A percentile compares a stretch with the other conserved stretches of the same genome.
Evolutionary conservation across 2,113 vertebrate species (phyloP).

Genomic region (Lepus europaeus): DNA sequence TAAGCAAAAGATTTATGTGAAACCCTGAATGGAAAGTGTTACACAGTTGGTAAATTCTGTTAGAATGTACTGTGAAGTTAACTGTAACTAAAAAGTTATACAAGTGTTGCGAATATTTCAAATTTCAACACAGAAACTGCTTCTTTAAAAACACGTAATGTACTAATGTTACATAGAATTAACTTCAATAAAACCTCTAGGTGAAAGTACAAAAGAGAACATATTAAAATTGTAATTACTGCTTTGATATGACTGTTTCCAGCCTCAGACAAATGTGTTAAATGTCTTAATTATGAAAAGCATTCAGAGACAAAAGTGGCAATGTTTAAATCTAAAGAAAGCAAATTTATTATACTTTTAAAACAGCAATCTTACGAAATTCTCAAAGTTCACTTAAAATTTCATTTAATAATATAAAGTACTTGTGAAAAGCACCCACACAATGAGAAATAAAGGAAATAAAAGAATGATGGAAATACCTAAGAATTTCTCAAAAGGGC

Average conservation of each 20-base stretch:
- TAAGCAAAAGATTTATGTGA: not conserved
- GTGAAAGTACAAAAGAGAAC: slow-evolving; percentile 48
- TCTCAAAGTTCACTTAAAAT: not conserved
- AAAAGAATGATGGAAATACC: not conserved
- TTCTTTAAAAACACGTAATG: slow-evolving; percentile 33
- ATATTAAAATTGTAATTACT: slow-evolving; percentile 1
- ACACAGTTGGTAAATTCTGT: slow-evolving; percentile 15
- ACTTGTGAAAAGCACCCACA: not conserved
- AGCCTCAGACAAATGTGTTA: not conserved
- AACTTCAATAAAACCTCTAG: slow-evolving; percentile 38
- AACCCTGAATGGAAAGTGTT: slow-evolving; percentile 39
- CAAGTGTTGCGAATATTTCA: slow-evolving; percentile 33
- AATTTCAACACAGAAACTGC: slow-evolving; percentile 23
- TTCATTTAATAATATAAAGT: slow-evolving; percentile 48
- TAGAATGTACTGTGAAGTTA: slow-evolving; percentile 43
- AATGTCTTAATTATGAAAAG: slow-evolving; percentile 25
- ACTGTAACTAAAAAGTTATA: not conserved
- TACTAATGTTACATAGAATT: not conserved
- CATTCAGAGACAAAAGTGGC: not conserved
- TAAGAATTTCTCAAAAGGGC: no score
- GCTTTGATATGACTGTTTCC: slow-evolving; percentile 32
- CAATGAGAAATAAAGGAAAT: slow-evolving; percentile 33
- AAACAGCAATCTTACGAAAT: slow-evolving; percentile 30
- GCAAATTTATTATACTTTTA: not conserved
- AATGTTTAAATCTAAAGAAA: slow-evolving; percentile 42